phyloP scores from a whole-genome alignment of 37 sponge, comb jelly and placozoan species.

The Eunapius fragilis region DNA sequence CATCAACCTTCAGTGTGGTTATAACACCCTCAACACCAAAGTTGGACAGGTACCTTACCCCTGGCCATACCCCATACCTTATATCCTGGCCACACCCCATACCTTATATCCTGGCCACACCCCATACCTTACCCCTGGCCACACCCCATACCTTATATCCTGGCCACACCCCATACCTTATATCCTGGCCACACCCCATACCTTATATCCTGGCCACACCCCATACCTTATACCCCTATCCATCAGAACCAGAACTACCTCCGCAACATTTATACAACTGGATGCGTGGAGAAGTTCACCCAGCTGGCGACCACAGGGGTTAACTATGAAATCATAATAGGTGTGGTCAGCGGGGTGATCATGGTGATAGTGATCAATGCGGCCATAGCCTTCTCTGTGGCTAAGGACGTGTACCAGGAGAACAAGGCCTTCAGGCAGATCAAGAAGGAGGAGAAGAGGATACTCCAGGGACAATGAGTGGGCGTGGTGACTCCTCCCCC shows the following conservation, averaged over 20 bases:
- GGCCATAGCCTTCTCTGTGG: constrained; percentile 35
- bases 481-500: too few relatives aligned
- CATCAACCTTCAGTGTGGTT: constrained; percentile 78
- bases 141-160: too few relatives aligned
- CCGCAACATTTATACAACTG: neutral
- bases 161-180: neutral
- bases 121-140: too few relatives aligned
- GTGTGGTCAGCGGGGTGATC: neutral
- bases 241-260: neutral
- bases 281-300: neutral
- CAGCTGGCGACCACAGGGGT: neutral
- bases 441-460: constrained; percentile 13
- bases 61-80: neutral
- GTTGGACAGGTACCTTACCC: neutral
- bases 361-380: neutral
- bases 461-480: neutral
- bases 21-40: constrained; percentile 15
- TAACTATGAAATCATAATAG: neutral
- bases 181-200: too few relatives aligned
- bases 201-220: neutral
- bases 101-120: too few relatives aligned
- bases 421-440: constrained; percentile 47
- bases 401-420: constrained; percentile 51
- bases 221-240: neutral
- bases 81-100: too few relatives aligned